Evolutionary conservation across 2,797 vertebrate species (phyloP).

Genomic region (Spizella passerina): DNA sequence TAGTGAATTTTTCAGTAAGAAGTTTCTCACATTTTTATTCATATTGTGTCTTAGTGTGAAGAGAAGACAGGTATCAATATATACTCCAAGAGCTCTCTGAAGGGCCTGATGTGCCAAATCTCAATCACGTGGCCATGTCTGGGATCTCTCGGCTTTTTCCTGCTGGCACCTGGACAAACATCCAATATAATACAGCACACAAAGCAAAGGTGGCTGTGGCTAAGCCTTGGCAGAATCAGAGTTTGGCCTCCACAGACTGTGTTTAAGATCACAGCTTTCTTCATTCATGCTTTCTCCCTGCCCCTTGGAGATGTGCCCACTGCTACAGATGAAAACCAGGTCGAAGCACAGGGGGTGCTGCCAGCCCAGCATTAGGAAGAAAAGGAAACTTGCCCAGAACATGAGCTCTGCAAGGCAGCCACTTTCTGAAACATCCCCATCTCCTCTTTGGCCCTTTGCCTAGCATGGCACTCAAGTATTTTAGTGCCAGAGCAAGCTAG

Average conservation of each 20-base stretch:
- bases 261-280: neutral
- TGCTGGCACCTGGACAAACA: neutral
- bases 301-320: neutral
- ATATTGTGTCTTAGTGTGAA: neutral
- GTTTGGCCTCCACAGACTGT: neutral
- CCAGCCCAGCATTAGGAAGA: neutral
- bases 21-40: neutral
- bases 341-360: fast-evolving
- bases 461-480: neutral
- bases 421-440: neutral
- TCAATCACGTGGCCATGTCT: neutral
- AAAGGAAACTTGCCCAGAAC: neutral
- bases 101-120: neutral
- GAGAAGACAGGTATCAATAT: neutral
- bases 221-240: neutral
- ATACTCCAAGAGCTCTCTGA: neutral
- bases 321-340: neutral
- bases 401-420: neutral
- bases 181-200: neutral
- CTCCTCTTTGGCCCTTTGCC: neutral
- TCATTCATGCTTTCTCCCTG: neutral
- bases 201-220: neutral
- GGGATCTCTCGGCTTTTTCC: neutral
- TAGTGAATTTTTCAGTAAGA: neutral
- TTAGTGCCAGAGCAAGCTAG: neutral